These are phyloP conservation scores for Gavialis gangeticus DNA, from an alignment of 2,113 vertebrate genomes.

Conservation along the genomic window DNA sequence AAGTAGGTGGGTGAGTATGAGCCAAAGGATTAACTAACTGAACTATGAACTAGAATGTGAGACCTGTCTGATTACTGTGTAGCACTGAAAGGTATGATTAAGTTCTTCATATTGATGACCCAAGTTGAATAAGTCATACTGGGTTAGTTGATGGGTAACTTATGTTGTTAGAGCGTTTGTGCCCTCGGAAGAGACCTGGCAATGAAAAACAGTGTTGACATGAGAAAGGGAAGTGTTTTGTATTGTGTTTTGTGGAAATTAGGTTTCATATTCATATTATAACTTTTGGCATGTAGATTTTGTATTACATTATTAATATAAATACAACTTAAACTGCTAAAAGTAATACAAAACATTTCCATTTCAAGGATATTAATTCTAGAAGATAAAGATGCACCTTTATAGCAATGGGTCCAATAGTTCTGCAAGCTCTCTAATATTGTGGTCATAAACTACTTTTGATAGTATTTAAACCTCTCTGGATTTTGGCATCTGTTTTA, in stretches of 20 bases:
- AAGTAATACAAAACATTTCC: neutral
- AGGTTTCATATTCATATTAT: too few species aligned
- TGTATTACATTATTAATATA: too few species aligned
- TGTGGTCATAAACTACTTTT: neutral
- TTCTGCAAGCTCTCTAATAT: neutral
- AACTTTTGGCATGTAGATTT: too few species aligned
- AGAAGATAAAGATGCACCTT: neutral
- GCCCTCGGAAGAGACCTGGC: neutral
- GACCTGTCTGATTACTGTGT: neutral
- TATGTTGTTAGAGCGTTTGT: neutral
- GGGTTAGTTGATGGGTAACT: neutral
- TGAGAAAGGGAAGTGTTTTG: too few species aligned
- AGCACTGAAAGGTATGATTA: neutral
- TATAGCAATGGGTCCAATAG: neutral
- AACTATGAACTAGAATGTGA: neutral
- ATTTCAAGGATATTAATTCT: neutral
- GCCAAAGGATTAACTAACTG: neutral
- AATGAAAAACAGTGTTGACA: fast-evolving
- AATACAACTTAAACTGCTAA: neutral
- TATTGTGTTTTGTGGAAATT: too few species aligned
- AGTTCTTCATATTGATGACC: neutral
- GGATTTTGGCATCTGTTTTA: neutral
- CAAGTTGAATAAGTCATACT: neutral
- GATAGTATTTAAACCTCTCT: neutral
- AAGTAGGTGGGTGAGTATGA: neutral